Conservation (phyloP, 2,113 vertebrate species). For the Agelaius phoeniceus region DNA sequence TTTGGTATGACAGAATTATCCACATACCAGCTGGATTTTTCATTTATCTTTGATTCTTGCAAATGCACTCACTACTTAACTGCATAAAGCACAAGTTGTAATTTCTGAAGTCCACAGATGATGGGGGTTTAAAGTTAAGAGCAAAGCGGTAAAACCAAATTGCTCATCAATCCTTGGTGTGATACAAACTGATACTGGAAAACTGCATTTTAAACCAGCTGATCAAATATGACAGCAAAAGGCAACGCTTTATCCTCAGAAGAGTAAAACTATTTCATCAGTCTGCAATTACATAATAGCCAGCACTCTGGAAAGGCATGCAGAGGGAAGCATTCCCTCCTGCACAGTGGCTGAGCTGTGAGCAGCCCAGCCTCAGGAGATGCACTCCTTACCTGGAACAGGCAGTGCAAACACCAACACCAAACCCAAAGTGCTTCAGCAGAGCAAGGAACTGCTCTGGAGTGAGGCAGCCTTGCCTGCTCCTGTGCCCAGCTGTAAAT, state of each 20-base stretch:
- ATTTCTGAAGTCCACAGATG: neutral
- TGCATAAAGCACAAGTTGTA: neutral
- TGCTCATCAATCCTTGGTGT: neutral
- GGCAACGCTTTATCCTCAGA: neutral
- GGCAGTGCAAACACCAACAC: neutral
- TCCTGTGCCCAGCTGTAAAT: neutral
- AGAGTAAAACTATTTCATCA: neutral
- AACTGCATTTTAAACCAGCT: neutral
- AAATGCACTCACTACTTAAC: neutral
- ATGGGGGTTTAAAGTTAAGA: neutral
- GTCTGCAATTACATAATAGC: neutral
- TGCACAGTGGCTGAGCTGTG: neutral
- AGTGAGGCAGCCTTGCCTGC: neutral
- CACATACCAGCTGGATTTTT: neutral
- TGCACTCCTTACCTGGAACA: rapidly evolving
- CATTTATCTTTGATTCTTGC: neutral
- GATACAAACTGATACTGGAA: neutral
- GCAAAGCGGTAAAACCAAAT: neutral
- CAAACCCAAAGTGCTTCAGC: neutral
- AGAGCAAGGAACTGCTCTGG: neutral
- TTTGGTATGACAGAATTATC: neutral
- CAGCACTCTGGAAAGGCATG: neutral
- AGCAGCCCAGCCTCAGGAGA: neutral
- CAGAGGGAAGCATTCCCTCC: neutral
- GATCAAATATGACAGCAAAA: neutral